Conservation (phyloP, 2,113 vertebrate genomes). For the Pteropus alecto region DNA sequence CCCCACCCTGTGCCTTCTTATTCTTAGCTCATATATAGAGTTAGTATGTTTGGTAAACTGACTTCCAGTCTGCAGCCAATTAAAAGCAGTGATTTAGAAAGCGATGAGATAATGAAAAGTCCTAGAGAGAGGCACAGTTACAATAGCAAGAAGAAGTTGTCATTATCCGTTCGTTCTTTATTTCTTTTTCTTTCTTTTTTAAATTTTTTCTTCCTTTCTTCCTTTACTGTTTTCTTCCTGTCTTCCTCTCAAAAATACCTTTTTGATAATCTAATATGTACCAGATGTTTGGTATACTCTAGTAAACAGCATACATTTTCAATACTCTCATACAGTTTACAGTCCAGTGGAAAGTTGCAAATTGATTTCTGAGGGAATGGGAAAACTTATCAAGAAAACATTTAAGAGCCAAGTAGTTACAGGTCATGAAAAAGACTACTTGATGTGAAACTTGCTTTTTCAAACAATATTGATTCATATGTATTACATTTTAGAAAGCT, state of each 20-base stretch:
- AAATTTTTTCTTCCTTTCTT: background rate
- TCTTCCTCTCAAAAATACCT: background rate
- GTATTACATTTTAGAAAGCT: background rate
- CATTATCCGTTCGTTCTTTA: no score
- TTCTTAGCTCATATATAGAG: background rate
- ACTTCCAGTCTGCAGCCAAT: background rate
- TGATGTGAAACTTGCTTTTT: background rate
- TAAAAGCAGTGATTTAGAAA: background rate
- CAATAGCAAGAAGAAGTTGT: background rate
- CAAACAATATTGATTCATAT: background rate
- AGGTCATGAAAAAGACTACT: background rate
- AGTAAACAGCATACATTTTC: background rate
- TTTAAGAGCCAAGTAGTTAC: background rate
- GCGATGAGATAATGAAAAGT: accelerated
- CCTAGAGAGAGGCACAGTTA: background rate
- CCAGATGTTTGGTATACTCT: background rate
- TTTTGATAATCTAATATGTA: background rate
- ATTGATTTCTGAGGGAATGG: no score
- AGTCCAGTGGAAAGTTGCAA: background rate
- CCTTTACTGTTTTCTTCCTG: background rate
- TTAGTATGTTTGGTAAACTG: background rate
- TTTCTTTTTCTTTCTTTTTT: no score
- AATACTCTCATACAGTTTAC: accelerated
- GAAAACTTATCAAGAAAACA: background rate
- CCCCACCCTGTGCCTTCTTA: accelerated